Conservation (phyloP, 2,113 vertebrate species). For the Albula glossodonta region DNA sequence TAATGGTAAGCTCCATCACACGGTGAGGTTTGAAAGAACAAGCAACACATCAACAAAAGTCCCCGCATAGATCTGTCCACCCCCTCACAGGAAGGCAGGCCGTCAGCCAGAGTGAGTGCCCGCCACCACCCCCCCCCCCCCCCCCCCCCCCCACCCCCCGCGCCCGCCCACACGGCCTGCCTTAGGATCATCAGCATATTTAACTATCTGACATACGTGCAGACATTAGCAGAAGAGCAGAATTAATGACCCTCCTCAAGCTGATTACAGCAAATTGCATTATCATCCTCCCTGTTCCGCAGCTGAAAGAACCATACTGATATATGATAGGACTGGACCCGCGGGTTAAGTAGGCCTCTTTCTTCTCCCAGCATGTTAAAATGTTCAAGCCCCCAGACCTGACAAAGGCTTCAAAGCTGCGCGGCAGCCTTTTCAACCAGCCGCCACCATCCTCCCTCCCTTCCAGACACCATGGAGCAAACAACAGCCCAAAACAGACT, state of each 20-base stretch:
- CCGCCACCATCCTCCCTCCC: not conserved
- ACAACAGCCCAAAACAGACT: too few species aligned
- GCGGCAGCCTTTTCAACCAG: not conserved
- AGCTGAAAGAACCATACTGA: not conserved
- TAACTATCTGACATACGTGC: conserved; percentile 2
- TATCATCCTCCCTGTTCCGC: not conserved
- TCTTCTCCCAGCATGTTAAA: not conserved
- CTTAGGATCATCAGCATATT: conserved; percentile 7
- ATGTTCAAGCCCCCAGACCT: not conserved
- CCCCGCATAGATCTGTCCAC: not conserved
- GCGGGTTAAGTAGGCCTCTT: conserved; percentile 1
- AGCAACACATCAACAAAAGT: not conserved
- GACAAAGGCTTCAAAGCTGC: conserved; percentile 13
- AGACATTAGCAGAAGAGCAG: conserved; percentile 3
- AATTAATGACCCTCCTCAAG: conserved; percentile 26
- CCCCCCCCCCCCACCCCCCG: not conserved
- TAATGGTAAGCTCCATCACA: not conserved
- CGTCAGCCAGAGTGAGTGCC: too few species aligned
- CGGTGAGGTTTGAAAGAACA: not conserved
- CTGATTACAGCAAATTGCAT: conserved; percentile 22
- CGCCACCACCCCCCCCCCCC: too few species aligned
- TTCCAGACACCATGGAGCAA: too few species aligned
- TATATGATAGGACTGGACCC: not conserved
- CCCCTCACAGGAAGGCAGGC: too few species aligned
- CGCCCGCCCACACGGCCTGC: not conserved